Conservation (phyloP, 92 coral and sea anemone genomes). For the Porites divaricata region DNA sequence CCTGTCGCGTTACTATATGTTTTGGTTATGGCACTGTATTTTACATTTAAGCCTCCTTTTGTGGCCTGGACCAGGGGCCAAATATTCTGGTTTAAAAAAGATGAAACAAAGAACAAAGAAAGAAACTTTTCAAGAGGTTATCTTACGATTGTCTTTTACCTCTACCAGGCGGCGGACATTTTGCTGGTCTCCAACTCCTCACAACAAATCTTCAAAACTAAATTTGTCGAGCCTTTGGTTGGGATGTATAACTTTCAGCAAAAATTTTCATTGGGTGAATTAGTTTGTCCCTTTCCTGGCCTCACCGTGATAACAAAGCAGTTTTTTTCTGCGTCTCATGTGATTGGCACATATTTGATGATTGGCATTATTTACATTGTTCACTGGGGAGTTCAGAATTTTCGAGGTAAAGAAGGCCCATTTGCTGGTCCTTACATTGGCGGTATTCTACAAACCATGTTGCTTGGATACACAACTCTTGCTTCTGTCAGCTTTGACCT, state of each 20-base stretch:
- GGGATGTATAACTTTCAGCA: conserved; percentile 78
- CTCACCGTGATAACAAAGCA: conserved; percentile 72
- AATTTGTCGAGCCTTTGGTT: conserved; percentile 52
- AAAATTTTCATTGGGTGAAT: conserved; percentile 23
- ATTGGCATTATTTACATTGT: conserved; percentile 48
- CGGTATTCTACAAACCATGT: conserved; percentile 72
- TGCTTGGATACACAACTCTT: conserved; percentile 76
- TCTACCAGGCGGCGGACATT: conserved; percentile 75
- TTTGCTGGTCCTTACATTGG: conserved; percentile 69
- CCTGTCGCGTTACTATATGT: conserved; percentile 44
- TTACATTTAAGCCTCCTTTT: conserved; percentile 67
- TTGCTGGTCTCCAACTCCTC: conserved; percentile 56
- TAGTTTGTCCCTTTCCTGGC: conserved; percentile 80
- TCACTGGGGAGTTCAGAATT: conserved; percentile 35
- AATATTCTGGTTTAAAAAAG: conserved; percentile 58
- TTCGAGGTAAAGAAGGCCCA: conserved; percentile 56
- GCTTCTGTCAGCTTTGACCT: conserved; percentile 60
- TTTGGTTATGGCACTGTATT: conserved; percentile 52
- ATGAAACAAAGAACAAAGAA: background rate
- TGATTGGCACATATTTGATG: conserved; percentile 47
- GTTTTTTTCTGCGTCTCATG: conserved; percentile 50
- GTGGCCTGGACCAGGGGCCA: conserved; percentile 44
- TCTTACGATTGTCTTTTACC: conserved; percentile 77
- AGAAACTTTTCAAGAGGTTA: conserved; percentile 47
- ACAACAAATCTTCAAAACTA: conserved; percentile 19